Evolutionary conservation across 2,797 vertebrate genomes (phyloP).

Genomic region (Scolopax rusticola): DNA sequence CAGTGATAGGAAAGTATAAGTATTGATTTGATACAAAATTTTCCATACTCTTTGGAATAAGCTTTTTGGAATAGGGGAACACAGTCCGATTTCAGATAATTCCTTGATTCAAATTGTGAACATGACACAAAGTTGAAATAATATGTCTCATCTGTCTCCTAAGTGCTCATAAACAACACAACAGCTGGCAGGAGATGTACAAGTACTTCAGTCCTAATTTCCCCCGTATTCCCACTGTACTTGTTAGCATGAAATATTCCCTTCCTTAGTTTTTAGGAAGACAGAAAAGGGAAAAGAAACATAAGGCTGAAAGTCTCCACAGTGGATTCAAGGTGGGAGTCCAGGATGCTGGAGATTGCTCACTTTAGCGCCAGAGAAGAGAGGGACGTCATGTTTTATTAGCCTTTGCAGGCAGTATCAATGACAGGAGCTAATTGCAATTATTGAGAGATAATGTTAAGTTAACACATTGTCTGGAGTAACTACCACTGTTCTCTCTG

Average conservation of each 20-base stretch:
- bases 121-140: not conserved
- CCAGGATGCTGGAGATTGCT: not conserved
- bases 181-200: slow-evolving; percentile 32
- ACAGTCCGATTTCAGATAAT: not conserved
- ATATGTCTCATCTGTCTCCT: not conserved
- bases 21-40: not conserved
- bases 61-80: not conserved
- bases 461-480: not conserved
- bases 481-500: not conserved
- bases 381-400: not conserved
- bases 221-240: not conserved
- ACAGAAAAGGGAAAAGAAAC: not conserved
- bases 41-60: not conserved
- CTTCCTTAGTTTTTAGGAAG: not conserved
- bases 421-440: not conserved
- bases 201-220: slow-evolving; percentile 26
- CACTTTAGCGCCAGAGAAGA: not conserved
- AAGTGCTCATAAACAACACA: slow-evolving; percentile 34
- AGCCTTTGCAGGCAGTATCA: not conserved
- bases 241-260: slow-evolving; percentile 21
- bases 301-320: not conserved
- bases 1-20: not conserved
- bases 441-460: not conserved
- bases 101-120: slow-evolving; percentile 14
- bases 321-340: not conserved